Percentiles rank a stretch among this genome's conserved stretches.
These are phyloP conservation scores for Lagorchestes hirsutus DNA, from an alignment of 2,797 vertebrate species.

Conservation along the genomic window DNA sequence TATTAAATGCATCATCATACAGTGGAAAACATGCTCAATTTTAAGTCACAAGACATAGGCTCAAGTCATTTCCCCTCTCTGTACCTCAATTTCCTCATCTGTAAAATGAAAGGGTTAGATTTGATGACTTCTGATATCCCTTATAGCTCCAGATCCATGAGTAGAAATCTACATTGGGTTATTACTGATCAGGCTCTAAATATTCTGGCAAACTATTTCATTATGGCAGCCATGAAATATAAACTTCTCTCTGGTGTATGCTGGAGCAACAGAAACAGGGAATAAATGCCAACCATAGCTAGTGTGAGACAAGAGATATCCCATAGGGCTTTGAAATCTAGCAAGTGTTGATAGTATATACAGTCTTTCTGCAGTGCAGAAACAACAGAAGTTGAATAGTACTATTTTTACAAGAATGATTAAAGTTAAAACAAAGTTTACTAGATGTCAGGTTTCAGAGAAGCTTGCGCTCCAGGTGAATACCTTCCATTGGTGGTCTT, in stretches of 20 bases:
- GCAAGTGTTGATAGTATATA: neutral
- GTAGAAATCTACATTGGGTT: neutral
- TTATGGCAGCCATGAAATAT: neutral
- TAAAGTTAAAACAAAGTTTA: neutral
- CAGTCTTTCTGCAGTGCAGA: neutral
- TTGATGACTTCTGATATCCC: neutral
- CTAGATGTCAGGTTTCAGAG: neutral
- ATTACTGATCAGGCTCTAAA: neutral
- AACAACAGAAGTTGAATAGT: neutral
- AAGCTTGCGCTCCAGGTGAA: neutral
- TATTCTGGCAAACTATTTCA: neutral
- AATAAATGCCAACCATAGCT: neutral
- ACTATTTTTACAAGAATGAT: neutral
- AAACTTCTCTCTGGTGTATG: neutral
- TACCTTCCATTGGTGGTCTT: neutral
- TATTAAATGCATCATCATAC: neutral
- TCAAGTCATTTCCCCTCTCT: neutral
- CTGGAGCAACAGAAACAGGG: neutral
- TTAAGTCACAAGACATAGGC: neutral
- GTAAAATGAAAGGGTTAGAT: neutral
- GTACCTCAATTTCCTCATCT: neutral
- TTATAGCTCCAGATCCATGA: neutral
- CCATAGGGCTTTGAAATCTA: neutral
- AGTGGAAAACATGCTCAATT: neutral
- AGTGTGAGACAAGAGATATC: neutral